Evolutionary conservation across 2,113 vertebrate genomes (phyloP).

Genomic region (Sebastes fasciatus): DNA sequence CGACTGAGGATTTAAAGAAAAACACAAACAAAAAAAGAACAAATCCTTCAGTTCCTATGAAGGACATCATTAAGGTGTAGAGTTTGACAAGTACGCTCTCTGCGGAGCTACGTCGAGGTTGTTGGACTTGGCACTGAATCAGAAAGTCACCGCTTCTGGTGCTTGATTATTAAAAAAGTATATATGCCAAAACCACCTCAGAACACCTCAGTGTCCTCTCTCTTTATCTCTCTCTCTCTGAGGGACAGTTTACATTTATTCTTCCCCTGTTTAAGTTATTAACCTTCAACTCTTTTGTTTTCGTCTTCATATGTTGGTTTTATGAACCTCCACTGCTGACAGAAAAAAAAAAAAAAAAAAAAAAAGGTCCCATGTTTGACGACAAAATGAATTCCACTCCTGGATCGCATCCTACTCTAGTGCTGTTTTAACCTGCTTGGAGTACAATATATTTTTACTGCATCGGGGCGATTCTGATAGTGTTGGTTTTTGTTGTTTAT

Average conservation of each 20-base stretch:
- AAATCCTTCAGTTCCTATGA: slow-evolving; percentile 53
- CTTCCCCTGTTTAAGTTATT: slow-evolving; percentile 70
- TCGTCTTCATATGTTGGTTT: slow-evolving; percentile 50
- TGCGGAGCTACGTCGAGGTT: slow-evolving; percentile 50
- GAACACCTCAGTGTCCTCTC: slow-evolving; percentile 79
- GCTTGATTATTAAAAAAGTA: slow-evolving; percentile 46
- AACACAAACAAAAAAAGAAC: slow-evolving; percentile 55
- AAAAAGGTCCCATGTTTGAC: slow-evolving; percentile 45
- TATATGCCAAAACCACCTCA: slow-evolving; percentile 78
- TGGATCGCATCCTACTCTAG: slow-evolving; percentile 18
- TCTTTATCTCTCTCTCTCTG: slow-evolving; percentile 37
- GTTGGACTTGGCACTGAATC: slow-evolving; percentile 70
- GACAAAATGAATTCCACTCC: slow-evolving; percentile 51
- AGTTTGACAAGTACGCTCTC: slow-evolving; percentile 45
- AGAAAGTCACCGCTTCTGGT: slow-evolving; percentile 70
- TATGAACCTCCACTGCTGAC: slow-evolving; percentile 68
- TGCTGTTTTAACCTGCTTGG: slow-evolving; percentile 31
- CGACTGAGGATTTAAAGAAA: slow-evolving; percentile 61
- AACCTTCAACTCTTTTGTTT: slow-evolving; percentile 52
- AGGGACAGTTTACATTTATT: slow-evolving; percentile 74
- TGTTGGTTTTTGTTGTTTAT: background rate
- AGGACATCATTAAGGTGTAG: slow-evolving; percentile 55
- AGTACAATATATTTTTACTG: slow-evolving; percentile 24
- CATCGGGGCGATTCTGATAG: slow-evolving; percentile 18
- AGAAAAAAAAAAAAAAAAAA: slow-evolving; percentile 12